These are phyloP conservation scores for Sympetrum striolatum DNA, from an alignment of 2,888 invertebrate genomes.

Conservation along the genomic window DNA sequence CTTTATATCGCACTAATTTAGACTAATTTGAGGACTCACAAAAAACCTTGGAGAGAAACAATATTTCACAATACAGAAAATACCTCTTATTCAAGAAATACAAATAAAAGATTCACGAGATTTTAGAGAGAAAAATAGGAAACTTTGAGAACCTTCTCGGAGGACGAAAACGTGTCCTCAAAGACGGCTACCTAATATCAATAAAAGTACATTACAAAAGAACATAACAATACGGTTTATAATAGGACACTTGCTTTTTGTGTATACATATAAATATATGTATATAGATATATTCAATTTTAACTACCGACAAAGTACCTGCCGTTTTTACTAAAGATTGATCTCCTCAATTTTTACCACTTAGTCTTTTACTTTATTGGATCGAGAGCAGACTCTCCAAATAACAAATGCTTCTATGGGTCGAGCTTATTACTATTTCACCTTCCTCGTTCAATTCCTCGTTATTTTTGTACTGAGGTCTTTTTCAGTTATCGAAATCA, in stretches of 20 bases:
- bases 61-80: not conserved
- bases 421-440: slow-evolving; percentile 14
- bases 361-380: slow-evolving; percentile 21
- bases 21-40: slow-evolving; percentile 21
- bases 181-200: slow-evolving; percentile 30
- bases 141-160: not conserved
- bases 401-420: slow-evolving; percentile 19
- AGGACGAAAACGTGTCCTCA: slow-evolving; percentile 18
- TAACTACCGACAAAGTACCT: slow-evolving; percentile 49
- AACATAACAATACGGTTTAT: slow-evolving; percentile 47
- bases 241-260: slow-evolving; percentile 49
- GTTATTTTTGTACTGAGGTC: slow-evolving; percentile 21
- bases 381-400: slow-evolving; percentile 30
- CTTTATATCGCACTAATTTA: slow-evolving; percentile 24
- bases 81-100: not conserved
- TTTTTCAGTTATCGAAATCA: not conserved
- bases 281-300: slow-evolving; percentile 49
- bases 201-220: slow-evolving; percentile 47
- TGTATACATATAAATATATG: slow-evolving; percentile 49
- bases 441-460: not conserved
- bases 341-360: slow-evolving; percentile 47
- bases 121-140: slow-evolving; percentile 30
- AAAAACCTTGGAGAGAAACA: slow-evolving; percentile 4
- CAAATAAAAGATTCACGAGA: slow-evolving; percentile 19
- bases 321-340: slow-evolving; percentile 47